Conservation (phyloP, 2,113 vertebrate species). For the Lophius piscatorius region DNA sequence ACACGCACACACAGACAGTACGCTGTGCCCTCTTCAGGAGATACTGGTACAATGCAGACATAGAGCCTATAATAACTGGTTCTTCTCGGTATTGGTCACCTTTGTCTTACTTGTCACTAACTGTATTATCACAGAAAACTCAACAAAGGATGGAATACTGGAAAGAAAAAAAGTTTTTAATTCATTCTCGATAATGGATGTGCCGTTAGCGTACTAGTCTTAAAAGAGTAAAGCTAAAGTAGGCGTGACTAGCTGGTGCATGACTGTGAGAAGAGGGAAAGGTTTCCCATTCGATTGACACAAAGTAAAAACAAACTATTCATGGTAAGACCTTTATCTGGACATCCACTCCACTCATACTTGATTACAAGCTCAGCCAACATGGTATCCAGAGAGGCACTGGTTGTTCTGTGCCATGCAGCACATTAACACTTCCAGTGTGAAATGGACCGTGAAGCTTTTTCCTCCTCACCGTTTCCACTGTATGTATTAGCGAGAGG, state of each 20-base stretch:
- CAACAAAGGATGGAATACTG: too few species aligned
- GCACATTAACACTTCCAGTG: conserved; percentile 21
- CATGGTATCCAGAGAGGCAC: not conserved
- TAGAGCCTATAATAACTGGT: too few species aligned
- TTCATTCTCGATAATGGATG: not conserved
- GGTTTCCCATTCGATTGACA: not conserved
- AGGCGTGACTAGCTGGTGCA: not conserved
- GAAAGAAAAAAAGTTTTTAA: too few species aligned
- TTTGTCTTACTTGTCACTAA: too few species aligned
- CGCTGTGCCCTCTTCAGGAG: too few species aligned
- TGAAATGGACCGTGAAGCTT: conserved; percentile 25
- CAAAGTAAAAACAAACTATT: not conserved
- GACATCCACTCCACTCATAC: not conserved
- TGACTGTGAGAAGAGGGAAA: not conserved
- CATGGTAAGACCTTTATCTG: not conserved
- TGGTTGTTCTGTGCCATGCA: conserved; percentile 26
- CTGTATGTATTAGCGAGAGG: conserved; percentile 13
- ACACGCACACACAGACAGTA: too few species aligned
- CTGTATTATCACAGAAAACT: too few species aligned
- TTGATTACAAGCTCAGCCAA: conserved; percentile 6
- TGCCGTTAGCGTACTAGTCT: not conserved
- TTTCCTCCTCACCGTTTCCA: not conserved
- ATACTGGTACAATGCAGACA: too few species aligned
- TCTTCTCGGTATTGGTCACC: too few species aligned
- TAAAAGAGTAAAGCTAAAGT: too few species aligned